A percentile compares a stretch with the other conserved stretches of the same genome.
phyloP scores from a whole-genome alignment of 1,140 invertebrate species.

The Harlomillsia oculata region DNA sequence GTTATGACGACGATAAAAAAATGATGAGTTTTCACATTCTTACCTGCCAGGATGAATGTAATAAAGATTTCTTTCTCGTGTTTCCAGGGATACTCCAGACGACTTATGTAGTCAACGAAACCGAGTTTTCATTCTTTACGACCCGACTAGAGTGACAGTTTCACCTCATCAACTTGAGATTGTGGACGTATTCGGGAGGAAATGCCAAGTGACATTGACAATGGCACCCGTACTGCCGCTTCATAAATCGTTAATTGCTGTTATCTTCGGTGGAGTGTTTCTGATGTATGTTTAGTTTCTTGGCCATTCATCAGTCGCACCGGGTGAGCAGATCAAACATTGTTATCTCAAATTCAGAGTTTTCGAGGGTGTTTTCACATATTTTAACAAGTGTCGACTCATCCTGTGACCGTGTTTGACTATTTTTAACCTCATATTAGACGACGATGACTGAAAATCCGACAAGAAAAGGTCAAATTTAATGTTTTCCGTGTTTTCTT shows the following conservation, averaged over 20 bases:
- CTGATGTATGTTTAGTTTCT: conserved; percentile 26
- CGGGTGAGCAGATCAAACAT: conserved; percentile 17
- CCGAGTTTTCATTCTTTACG: too few species aligned
- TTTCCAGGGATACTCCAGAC: too few species aligned
- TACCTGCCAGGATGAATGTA: too few species aligned
- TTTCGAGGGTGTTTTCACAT: neutral
- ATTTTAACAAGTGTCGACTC: neutral
- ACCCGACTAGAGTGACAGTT: too few species aligned
- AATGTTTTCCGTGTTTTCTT: neutral
- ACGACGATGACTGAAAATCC: neutral
- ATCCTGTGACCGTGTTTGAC: neutral
- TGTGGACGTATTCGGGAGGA: too few species aligned
- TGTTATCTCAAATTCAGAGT: neutral
- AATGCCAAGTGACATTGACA: too few species aligned
- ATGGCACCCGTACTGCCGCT: conserved; percentile 29
- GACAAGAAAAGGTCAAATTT: neutral
- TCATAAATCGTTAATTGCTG: conserved; percentile 27
- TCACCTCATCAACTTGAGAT: too few species aligned
- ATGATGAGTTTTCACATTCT: too few species aligned
- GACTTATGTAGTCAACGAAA: too few species aligned
- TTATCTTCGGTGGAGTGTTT: conserved; percentile 25
- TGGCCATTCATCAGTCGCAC: conserved; percentile 28
- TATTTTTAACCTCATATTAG: neutral
- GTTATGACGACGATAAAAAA: too few species aligned
- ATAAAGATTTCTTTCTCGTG: too few species aligned